Evolutionary conservation across 2,888 invertebrate species (phyloP).

Genomic region (Alsophila aescularia): DNA sequence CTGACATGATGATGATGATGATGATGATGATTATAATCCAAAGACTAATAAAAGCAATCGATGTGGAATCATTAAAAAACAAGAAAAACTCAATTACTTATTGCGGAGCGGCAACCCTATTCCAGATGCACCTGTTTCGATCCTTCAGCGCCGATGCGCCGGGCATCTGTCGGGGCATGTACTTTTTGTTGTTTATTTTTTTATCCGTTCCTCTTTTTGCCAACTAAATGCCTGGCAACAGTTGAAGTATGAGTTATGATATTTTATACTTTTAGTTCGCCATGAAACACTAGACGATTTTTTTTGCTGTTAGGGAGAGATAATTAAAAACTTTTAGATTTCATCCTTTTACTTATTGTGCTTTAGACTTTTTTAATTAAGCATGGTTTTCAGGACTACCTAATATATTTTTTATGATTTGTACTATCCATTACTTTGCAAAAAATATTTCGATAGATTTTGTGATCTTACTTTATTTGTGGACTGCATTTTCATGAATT

Average conservation of each 20-base stretch:
- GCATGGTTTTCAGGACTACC: no score
- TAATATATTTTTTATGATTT: no score
- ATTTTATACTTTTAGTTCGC: slow-evolving; percentile 46
- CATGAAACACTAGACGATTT: slow-evolving; percentile 8
- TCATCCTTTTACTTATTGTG: neutral
- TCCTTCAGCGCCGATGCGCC: slow-evolving; percentile 71
- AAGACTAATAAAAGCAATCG: neutral
- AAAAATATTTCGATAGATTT: no score
- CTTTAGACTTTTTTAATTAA: neutral
- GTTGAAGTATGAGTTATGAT: slow-evolving; percentile 52
- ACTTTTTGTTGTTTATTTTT: slow-evolving; percentile 60
- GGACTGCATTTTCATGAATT: no score
- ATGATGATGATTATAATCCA: no score
- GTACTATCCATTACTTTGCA: no score
- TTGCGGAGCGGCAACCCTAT: slow-evolving; percentile 59
- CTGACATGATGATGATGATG: no score
- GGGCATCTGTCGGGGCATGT: slow-evolving; percentile 74
- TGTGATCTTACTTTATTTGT: no score
- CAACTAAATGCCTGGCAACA: slow-evolving; percentile 63
- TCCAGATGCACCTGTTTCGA: slow-evolving; percentile 69
- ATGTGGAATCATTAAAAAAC: neutral
- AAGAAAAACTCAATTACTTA: neutral
- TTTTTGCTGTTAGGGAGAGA: neutral
- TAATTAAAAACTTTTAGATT: neutral
- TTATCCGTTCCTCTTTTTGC: slow-evolving; percentile 47